A percentile compares a stretch with the other conserved stretches of the same genome.
Evolutionary conservation across 2,113 vertebrate species (phyloP).

Genomic region (Mormoops blainvillei): DNA sequence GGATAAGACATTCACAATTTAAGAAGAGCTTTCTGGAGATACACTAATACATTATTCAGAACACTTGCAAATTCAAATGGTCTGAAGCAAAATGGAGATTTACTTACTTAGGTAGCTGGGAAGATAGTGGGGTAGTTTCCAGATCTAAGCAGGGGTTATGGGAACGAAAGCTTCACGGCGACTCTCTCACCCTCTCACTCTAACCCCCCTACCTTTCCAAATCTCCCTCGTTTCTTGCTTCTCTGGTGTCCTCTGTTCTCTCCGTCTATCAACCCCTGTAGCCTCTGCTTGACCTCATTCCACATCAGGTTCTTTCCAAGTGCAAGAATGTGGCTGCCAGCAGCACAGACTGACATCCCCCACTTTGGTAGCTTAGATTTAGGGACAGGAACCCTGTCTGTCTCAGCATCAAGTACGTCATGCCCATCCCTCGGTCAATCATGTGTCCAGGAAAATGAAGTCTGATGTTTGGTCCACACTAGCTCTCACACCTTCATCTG

Average conservation of each 20-base stretch:
- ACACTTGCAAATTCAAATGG: neutral
- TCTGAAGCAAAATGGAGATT: neutral
- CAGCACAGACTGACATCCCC: neutral
- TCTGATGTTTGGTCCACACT: neutral
- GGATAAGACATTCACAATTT: neutral
- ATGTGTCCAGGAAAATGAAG: neutral
- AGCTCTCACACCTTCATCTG: neutral
- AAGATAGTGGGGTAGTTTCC: neutral
- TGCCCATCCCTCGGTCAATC: neutral
- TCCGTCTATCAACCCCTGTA: neutral
- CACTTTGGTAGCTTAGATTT: neutral
- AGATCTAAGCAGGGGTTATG: neutral
- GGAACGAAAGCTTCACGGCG: neutral
- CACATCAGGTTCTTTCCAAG: neutral
- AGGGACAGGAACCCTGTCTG: neutral
- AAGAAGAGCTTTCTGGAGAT: slow-evolving; percentile 5
- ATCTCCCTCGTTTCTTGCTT: neutral
- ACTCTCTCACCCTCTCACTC: neutral
- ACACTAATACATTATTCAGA: neutral
- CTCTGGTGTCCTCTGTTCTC: neutral
- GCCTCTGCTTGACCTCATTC: neutral
- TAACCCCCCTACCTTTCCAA: neutral
- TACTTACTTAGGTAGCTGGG: neutral
- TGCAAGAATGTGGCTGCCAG: neutral
- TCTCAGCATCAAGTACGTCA: too few relatives aligned